Evolutionary conservation across 1,140 invertebrate genomes (phyloP), one percentile per base, ranked within the genome.

Genomic region (Cryptotermes secundus): DNA sequence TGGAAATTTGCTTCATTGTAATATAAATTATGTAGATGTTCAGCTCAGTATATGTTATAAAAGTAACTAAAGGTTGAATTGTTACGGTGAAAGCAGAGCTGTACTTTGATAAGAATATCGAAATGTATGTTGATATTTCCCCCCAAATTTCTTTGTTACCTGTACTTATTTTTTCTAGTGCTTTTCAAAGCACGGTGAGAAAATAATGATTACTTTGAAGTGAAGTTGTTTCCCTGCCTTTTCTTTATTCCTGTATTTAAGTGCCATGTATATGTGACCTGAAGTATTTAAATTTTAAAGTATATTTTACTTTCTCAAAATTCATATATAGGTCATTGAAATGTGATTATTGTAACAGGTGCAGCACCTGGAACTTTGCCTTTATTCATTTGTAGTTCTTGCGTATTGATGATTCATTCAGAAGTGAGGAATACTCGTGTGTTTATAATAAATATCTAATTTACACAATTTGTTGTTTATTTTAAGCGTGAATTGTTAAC

Each of bases 401-500:
- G n/a, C 59, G 31, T 72, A 72, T 14, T 72, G 59, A n/a, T 31
- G n/a, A 72, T 31, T 14, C n/a, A 72, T 72, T 72, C 59, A 72
- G 26, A 72, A 31, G 14, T 72, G n/a, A 72, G 59, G 9, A 72
- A 72, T 72, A 72, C n/a, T 72, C 14, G 38, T 42, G 19, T 49
- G 45, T 49, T 49, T 49, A 19, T 49, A 49, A 1, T 72, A 9
- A 31, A 72, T 72, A n/a, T 72, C 26, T 72, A 72, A 72, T 72
- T 3, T 72, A 14, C 7, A 9, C 19, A 72, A 6, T 31, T 72
- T n/a, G 1, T 72, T 72, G 45, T 49, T 49, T 49, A 49, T 49
- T 49, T 49, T 49, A 49, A n/a, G 59, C 31, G 59, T 72, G 59
- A 72, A 72, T 31, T 72, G n/a, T 72, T 72, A 72, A 72, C 59